These are phyloP conservation scores for Malurus splendens DNA, from an alignment of 2,797 vertebrate species.

Conservation along the genomic window DNA sequence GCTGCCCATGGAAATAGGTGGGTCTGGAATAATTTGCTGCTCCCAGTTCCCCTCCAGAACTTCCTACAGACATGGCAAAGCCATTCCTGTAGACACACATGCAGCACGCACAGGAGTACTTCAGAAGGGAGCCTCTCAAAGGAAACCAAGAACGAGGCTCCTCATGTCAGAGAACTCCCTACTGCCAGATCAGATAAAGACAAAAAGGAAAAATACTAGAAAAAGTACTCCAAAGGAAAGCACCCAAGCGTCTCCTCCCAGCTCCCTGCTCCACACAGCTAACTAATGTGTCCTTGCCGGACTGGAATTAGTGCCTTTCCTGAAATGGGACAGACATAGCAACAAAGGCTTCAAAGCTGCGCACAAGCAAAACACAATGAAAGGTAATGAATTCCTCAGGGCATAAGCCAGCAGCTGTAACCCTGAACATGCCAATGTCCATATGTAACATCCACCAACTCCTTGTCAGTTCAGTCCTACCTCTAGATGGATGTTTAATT, in stretches of 20 bases:
- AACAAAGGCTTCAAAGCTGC: slow-evolving; percentile 1
- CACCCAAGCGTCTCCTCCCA: not conserved
- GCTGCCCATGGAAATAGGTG: not conserved
- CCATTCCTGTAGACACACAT: not conserved
- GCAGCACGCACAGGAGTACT: not conserved
- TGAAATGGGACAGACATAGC: not conserved
- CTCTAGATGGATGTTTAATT: not conserved
- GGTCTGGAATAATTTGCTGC: not conserved
- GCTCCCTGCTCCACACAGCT: not conserved
- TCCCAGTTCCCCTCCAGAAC: not conserved
- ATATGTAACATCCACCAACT: not conserved
- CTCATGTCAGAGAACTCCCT: rapidly evolving
- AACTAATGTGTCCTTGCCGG: not conserved
- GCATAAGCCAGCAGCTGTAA: not conserved
- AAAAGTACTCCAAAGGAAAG: not conserved
- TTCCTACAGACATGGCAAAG: not conserved
- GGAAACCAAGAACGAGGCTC: not conserved
- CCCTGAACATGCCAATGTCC: not conserved
- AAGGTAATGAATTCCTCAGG: not conserved
- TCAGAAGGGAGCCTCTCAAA: not conserved
- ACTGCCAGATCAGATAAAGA: not conserved
- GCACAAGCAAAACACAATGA: not conserved
- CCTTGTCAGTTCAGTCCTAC: not conserved
- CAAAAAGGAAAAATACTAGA: not conserved
- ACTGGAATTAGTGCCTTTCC: not conserved